Evolutionary conservation across 2,888 invertebrate species (phyloP).

Genomic region (Epirrhoe tristata): DNA sequence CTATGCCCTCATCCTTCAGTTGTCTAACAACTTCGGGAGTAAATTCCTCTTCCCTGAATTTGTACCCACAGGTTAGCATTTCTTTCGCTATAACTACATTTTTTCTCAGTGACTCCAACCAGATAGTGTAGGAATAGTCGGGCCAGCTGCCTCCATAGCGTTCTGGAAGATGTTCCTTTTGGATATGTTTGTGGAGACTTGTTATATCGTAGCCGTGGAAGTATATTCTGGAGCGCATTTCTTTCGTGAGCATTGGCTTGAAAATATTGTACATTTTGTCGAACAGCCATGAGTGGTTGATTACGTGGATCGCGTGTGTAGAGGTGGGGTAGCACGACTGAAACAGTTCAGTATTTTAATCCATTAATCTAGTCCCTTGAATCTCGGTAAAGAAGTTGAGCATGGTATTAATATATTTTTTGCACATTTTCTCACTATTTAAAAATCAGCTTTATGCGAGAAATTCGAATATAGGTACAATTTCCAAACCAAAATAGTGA

Average conservation of each 20-base stretch:
- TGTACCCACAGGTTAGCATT: conserved; percentile 87
- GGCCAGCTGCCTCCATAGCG: conserved; percentile 89
- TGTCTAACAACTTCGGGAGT: conserved; percentile 67
- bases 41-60: conserved; percentile 78
- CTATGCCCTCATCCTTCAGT: conserved; percentile 68
- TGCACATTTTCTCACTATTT: too few species aligned
- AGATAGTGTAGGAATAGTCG: conserved; percentile 90
- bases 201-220: conserved; percentile 91
- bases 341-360: conserved; percentile 42
- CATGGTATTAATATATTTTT: not conserved
- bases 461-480: too few species aligned
- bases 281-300: conserved; percentile 93
- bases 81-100: conserved; percentile 86
- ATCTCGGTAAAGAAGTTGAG: not conserved
- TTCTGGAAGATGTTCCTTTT: conserved; percentile 87
- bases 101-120: conserved; percentile 87
- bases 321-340: conserved; percentile 91
- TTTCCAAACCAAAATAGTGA: too few species aligned
- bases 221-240: conserved; percentile 87
- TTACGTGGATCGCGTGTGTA: conserved; percentile 90
- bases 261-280: conserved; percentile 92
- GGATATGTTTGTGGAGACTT: conserved; percentile 90
- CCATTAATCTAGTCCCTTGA: not conserved
- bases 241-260: conserved; percentile 89
- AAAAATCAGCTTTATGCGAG: too few species aligned